Evolutionary conservation across 2,888 invertebrate species (phyloP).

Genomic region (Drosophila gaucha): DNA sequence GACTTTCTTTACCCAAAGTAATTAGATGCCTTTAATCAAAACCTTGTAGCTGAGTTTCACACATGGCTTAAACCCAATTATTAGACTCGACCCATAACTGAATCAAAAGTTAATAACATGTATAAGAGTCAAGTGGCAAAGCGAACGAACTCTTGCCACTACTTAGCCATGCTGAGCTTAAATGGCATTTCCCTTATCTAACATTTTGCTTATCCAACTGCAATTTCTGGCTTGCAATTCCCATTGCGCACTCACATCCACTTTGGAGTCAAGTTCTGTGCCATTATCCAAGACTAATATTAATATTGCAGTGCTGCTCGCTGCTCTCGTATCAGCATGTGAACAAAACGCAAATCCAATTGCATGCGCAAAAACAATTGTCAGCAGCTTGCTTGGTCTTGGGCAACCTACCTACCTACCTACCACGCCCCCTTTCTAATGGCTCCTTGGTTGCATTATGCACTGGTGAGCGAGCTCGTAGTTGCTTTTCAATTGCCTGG

Average conservation of each 20-base stretch:
- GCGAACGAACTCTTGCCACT: not conserved
- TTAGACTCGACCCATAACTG: not conserved
- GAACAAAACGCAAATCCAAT: slow-evolving; percentile 38
- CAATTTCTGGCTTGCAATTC: slow-evolving; percentile 10
- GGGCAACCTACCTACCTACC: slow-evolving; percentile 6
- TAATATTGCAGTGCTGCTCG: slow-evolving; percentile 25
- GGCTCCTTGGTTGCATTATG: not conserved
- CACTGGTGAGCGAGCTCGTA: slow-evolving; percentile 14
- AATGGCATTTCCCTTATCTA: slow-evolving; percentile 17
- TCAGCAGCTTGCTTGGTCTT: slow-evolving; percentile 21
- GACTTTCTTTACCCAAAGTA: too few relatives aligned
- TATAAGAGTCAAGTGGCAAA: not conserved
- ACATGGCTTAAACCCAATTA: not conserved
- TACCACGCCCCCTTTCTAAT: not conserved
- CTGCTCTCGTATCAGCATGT: slow-evolving; percentile 15
- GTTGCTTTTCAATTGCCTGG: slow-evolving; percentile 42
- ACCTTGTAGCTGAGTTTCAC: too few relatives aligned
- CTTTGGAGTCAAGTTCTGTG: slow-evolving; percentile 18
- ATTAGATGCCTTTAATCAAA: not conserved
- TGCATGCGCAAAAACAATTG: slow-evolving; percentile 29
- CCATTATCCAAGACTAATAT: slow-evolving; percentile 39
- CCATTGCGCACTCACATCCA: slow-evolving; percentile 14
- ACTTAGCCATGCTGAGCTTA: slow-evolving; percentile 1
- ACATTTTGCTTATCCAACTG: slow-evolving; percentile 7
- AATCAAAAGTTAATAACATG: slow-evolving; percentile 2